Evolutionary conservation across 2,113 vertebrate genomes (phyloP).

Genomic region (Brienomyrus longianalis): DNA sequence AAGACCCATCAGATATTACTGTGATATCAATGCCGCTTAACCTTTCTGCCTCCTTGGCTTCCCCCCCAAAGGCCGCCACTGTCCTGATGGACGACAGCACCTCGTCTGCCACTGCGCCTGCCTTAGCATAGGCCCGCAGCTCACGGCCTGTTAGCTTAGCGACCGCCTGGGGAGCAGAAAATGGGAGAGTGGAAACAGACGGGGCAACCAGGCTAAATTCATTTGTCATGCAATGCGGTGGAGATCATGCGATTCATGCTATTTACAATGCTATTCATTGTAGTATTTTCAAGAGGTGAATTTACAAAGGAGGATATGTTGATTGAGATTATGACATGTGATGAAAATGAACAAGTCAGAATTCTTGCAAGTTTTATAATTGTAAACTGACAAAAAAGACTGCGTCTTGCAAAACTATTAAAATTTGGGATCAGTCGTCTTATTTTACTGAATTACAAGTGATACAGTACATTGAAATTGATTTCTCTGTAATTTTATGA

Average conservation of each 20-base stretch:
- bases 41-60: constrained; percentile 62
- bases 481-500: background rate
- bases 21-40: constrained; percentile 25
- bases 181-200: background rate
- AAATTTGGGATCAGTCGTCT: background rate
- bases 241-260: background rate
- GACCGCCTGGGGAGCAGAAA: constrained; percentile 45
- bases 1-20: background rate
- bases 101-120: constrained; percentile 64
- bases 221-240: background rate
- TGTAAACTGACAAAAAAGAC: background rate
- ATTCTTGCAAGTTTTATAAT: background rate
- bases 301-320: background rate
- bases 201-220: background rate
- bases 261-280: background rate
- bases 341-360: background rate
- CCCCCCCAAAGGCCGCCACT: constrained; percentile 62
- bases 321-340: background rate
- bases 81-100: constrained; percentile 64
- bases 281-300: background rate
- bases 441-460: background rate
- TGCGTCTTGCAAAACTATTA: background rate
- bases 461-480: background rate
- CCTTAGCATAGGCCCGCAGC: constrained; percentile 62
- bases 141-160: constrained; percentile 54